Evolutionary conservation across 2,113 vertebrate species (phyloP).

Genomic region (Syrmaticus mikado): DNA sequence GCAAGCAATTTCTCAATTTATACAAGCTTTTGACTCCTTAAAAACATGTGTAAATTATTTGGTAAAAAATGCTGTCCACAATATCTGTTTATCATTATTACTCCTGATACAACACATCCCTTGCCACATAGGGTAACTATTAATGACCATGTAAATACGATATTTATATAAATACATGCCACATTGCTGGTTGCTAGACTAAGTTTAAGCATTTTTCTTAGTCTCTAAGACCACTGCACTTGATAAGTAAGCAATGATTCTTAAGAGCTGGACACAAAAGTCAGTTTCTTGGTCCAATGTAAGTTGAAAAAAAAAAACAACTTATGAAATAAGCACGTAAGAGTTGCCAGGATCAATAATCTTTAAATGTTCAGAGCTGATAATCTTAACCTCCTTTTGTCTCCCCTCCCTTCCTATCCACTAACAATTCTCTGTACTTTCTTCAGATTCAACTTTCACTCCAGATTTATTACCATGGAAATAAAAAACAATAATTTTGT

Average conservation of each 20-base stretch:
- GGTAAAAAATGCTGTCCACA: background rate
- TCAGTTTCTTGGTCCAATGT: background rate
- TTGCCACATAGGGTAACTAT: background rate
- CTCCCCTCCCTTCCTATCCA: background rate
- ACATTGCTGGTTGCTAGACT: background rate
- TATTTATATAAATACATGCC: too few species aligned
- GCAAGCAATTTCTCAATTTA: background rate
- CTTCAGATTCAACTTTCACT: background rate
- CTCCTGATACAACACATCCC: background rate
- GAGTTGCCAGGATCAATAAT: background rate
- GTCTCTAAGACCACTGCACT: background rate
- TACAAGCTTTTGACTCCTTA: background rate
- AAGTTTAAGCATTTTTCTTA: background rate
- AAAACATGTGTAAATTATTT: background rate
- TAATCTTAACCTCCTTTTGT: background rate
- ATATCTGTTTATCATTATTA: background rate
- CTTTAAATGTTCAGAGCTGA: background rate
- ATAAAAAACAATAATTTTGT: background rate
- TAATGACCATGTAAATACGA: background rate
- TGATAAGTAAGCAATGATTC: background rate
- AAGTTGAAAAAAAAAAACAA: background rate
- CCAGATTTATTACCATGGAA: background rate
- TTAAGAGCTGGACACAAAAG: background rate
- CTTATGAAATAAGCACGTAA: background rate
- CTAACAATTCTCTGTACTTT: background rate